phyloP scores from a whole-genome alignment of 2,113 vertebrate genomes.

The rat (Rattus norvegicus) region DNA sequence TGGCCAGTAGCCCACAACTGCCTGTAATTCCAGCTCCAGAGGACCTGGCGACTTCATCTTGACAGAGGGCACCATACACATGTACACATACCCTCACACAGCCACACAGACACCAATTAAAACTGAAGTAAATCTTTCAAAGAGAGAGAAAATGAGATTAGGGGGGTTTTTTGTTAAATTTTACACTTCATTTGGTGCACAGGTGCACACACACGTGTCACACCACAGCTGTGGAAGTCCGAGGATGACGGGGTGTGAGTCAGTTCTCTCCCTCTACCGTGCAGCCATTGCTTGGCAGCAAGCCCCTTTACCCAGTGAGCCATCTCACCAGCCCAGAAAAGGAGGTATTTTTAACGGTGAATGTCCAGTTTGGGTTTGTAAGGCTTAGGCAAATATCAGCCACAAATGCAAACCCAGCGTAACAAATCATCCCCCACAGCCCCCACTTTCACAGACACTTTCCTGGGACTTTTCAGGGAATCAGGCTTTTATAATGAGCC shows the following conservation, averaged over 20 bases:
- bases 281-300: neutral
- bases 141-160: neutral
- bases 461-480: slow-evolving; percentile 78
- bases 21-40: neutral
- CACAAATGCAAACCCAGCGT: slow-evolving; percentile 74
- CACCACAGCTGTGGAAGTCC: neutral
- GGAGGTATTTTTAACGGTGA: slow-evolving; percentile 44
- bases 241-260: neutral
- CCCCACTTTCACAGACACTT: slow-evolving; percentile 68
- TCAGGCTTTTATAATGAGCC: slow-evolving; percentile 70
- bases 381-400: slow-evolving; percentile 77
- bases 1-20: neutral
- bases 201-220: neutral
- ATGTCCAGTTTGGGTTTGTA: slow-evolving; percentile 75
- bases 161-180: neutral
- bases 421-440: slow-evolving; percentile 71
- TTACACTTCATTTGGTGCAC: neutral
- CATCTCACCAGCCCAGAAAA: neutral
- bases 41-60: neutral
- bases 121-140: neutral
- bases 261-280: neutral
- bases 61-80: neutral
- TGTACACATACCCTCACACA: neutral
- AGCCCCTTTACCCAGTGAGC: neutral
- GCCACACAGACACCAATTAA: no score